Base-by-base conservation (phyloP, 2,797 vertebrate genomes). In the Rhinella marina region DNA sequence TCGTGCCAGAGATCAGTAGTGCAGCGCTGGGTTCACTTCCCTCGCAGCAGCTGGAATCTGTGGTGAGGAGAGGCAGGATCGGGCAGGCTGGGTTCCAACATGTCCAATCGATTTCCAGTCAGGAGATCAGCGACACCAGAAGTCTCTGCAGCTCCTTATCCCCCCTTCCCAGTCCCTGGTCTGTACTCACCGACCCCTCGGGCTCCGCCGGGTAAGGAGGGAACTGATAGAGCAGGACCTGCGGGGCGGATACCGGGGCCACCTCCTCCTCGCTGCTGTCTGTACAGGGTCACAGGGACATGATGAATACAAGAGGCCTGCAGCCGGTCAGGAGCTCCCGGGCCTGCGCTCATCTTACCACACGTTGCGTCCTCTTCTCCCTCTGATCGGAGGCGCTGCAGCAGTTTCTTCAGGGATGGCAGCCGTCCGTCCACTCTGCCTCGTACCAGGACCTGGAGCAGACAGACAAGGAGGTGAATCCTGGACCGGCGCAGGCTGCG, bases 361-460 rank as follows among this genome's bases (percentile, higher is more conserved):
- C n/a, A n/a, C 23, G 10, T 0, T 0, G 19, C 9, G 17, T 9
- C 54, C 68, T 14, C 79, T 12, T 76, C n/a, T 48, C 2, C 2
- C 66, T 23, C 73, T 13, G n/a, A 25, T 23, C 59, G 82, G 17
- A 61, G 7, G 11, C 4, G 21, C n/a, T 54, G 48, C 84, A 87
- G 54, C 41, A 84, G 25, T 23, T 70, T 88, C 62, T n/a, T 83
- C 61, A 90, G 10, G n/a, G 80, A 81, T 32, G 59, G 25, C 50
- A 90, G 68, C 50, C 85, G 59, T 68, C 19, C 48, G 75, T 82
- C 50, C 27, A 82, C 81, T 32, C 90, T 29, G 64, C 90, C 76
- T 14, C 73, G 90, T 61, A 90, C 27, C 16, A 90, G 70, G n/a
- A 90, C 76, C 90, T 90, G 83, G 9, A 81, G 70, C 12, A 73